Evolutionary conservation across 2,888 invertebrate species (phyloP), one percentile per base, ranked within the genome.

Genomic region (Caradrina kadenii): DNA sequence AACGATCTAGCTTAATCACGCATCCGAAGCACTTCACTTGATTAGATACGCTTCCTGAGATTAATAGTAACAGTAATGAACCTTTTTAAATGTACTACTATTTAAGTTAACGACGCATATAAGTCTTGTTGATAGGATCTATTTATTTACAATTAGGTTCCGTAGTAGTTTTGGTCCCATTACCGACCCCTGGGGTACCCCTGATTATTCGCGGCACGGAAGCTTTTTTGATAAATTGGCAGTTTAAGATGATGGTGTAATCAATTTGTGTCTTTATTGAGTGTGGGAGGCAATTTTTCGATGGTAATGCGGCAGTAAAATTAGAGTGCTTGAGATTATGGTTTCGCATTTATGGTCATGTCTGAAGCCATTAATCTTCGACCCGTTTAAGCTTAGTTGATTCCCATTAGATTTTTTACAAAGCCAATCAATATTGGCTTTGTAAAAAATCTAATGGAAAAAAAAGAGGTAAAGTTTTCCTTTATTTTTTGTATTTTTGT

Each of bases 51-150:
- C 70, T 67, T 67, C 26, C 54, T 49, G 49, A 52, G 76, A 81
- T 81, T 71, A 69, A 76, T 74, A 55, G 61, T 15, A 13, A 63
- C 65, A 50, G 52, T 69, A 63, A n/a, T 45, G 49, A 66, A 68
- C 79, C 79, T 79, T 75, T 81, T 80, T 72, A 73, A 76, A 72
- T 73, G 73, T 72, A 72, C 76, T 69, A 60, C 79, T 69, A 73
- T 74, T 80, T 80, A 71, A 74, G 64, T 60, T 71, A 83, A 84
- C 58, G 82, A 79, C 45, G 31, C 35, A 63, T 64, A 61, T 83
- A 70, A 76, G 72, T 76, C 72, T 66, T 10, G 54, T 72, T 61
- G 69, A 79, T 75, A 61, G 79, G 21, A 22, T n/a, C 69, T 53
- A 81, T 83, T 76, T 67, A 59, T 76, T 59, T 61, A 45, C 48